A percentile compares a stretch with the other conserved stretches of the same genome.
These are phyloP conservation scores for Sternarchorhynchus goeldii DNA, from an alignment of 2,797 vertebrate species.

Conservation along the genomic window DNA sequence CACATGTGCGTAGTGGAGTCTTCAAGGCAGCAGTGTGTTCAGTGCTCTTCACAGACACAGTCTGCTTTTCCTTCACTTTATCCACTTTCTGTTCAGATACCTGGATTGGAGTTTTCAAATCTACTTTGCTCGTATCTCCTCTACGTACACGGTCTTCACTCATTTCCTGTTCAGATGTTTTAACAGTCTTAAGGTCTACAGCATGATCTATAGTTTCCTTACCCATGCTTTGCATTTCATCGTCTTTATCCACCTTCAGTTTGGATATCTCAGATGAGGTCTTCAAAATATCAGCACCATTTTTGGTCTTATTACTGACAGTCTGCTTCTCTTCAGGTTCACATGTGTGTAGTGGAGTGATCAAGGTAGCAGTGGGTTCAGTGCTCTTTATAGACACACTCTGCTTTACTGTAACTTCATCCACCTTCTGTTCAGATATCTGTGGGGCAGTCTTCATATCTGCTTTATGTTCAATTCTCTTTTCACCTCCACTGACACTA, in stretches of 20 bases:
- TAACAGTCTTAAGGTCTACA: slow-evolving; percentile 10
- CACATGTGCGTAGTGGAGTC: too few relatives aligned
- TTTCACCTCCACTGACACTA: too few relatives aligned
- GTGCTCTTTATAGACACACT: too few relatives aligned
- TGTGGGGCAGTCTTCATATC: slow-evolving; percentile 12
- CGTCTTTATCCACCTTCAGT: slow-evolving; percentile 5
- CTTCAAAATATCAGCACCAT: slow-evolving; percentile 20
- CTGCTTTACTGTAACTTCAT: background rate
- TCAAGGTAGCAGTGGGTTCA: background rate
- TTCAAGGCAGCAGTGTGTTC: too few relatives aligned
- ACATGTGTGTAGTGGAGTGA: too few relatives aligned
- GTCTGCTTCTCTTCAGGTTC: too few relatives aligned
- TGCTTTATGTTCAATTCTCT: too few relatives aligned
- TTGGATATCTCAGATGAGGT: slow-evolving; percentile 3
- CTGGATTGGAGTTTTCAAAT: slow-evolving; percentile 12
- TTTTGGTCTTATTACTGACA: background rate
- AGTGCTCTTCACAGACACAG: too few relatives aligned
- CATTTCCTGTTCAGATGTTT: background rate
- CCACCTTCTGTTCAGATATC: background rate
- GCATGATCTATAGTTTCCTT: background rate
- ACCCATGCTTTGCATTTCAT: background rate
- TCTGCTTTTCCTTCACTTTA: background rate
- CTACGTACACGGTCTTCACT: too few relatives aligned
- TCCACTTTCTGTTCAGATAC: background rate
- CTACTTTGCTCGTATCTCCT: background rate